Evolutionary conservation across 2,113 vertebrate genomes (phyloP).

Genomic region (Erythrolamprus reginae): DNA sequence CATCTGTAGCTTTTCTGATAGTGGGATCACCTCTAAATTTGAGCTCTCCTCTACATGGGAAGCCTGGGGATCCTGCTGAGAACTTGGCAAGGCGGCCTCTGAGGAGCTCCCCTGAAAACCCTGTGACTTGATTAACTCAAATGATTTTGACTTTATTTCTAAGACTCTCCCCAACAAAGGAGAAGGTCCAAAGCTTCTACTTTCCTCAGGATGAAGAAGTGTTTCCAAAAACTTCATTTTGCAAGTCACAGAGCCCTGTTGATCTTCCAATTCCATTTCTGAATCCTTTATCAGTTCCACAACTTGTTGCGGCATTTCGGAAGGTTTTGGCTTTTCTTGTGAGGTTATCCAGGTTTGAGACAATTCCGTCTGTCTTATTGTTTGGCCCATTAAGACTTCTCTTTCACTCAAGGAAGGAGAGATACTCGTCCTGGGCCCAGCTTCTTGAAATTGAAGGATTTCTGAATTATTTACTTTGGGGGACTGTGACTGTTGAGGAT

Average conservation of each 20-base stretch:
- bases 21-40: background rate
- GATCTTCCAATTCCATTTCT: background rate
- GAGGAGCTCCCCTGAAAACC: background rate
- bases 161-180: background rate
- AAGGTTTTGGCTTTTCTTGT: background rate
- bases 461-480: background rate
- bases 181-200: background rate
- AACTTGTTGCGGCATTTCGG: background rate
- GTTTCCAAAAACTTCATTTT: fast-evolving
- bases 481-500: background rate
- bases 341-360: background rate
- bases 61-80: background rate
- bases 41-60: background rate
- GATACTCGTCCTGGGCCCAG: background rate
- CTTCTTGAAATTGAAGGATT: background rate
- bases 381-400: background rate
- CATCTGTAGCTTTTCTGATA: background rate
- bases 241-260: background rate
- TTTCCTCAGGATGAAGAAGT: background rate
- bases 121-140: background rate
- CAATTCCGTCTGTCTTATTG: background rate
- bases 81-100: background rate
- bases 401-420: background rate
- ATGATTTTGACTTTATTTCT: background rate
- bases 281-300: background rate